Evolutionary conservation across 2,797 vertebrate species (phyloP), one percentile per base, ranked within the genome.

Genomic region (Uromys caudimaculatus): DNA sequence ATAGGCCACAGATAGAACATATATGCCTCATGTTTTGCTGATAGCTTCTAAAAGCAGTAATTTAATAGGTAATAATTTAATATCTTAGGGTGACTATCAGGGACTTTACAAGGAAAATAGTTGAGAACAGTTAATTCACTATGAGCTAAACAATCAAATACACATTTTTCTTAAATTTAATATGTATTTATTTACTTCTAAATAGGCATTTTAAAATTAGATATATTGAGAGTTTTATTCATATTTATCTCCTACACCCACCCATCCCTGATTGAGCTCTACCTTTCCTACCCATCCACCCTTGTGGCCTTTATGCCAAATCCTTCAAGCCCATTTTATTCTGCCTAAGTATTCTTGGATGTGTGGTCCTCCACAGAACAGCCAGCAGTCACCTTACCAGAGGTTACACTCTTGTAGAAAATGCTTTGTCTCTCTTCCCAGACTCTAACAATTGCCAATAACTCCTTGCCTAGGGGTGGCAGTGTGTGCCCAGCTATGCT

Each of bases 21-120:
- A n/a, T 76, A 77, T 54, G 75, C 24, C 16, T 79, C 35, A 64
- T 60, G 0, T 89, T 94, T 69, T 47, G 16, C 12, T 73, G 58
- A 88, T 82, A 93, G 24, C 35, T 89, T 89, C 54, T 89, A 86
- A 94, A 89, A 89, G 35, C 5, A 94, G 60, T 83, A 95, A 85
- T 85, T 71, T 60, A 41, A 21, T 84, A 35, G 6, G 5, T n/a
- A 75, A 44, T 77, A 87, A 82, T 82, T 91, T 91, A 50, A 47
- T 78, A 71, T 69, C 47, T 79, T 69, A 84, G 23, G 14, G 32
- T 92, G 52, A 83, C 32, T 91, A 73, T 50, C 11, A 89, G 47
- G 89, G 12, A 19, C 32, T n/a, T 67, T 85, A 60, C 81, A 41
- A 32, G 60, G 81, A 41, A 44, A 97, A 96, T 24, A 85, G 23